These are phyloP conservation scores for Hassar affinis DNA, from an alignment of 2,113 vertebrate species.

Conservation along the genomic window DNA sequence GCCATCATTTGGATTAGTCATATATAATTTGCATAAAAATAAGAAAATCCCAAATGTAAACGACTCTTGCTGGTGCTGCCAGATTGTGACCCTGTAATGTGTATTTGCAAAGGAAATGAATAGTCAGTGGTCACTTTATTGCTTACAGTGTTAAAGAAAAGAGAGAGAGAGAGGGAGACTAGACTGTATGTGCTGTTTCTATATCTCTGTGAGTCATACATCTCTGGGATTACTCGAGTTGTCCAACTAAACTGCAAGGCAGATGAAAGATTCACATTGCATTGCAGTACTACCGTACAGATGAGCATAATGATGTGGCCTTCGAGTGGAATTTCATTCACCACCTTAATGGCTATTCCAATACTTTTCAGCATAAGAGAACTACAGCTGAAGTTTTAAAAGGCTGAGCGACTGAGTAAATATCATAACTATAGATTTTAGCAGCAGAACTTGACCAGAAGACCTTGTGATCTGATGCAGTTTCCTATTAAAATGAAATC, in stretches of 20 bases:
- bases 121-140: background rate
- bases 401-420: background rate
- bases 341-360: background rate
- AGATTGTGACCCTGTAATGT: background rate
- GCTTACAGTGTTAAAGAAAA: background rate
- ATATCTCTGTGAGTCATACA: background rate
- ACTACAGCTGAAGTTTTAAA: background rate
- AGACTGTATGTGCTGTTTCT: background rate
- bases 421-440: background rate
- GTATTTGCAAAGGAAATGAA: slow-evolving; percentile 11
- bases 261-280: background rate
- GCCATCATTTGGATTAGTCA: background rate
- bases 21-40: background rate
- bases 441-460: background rate
- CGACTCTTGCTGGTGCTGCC: background rate
- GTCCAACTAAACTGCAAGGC: background rate
- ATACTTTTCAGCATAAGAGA: background rate
- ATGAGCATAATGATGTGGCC: background rate
- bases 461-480: background rate
- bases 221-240: background rate
- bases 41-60: background rate
- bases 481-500: background rate
- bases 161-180: background rate
- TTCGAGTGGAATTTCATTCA: background rate
- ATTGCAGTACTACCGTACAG: background rate